phyloP scores from a whole-genome alignment of 2,797 vertebrate genomes.

The Atherinosoma microstoma region DNA sequence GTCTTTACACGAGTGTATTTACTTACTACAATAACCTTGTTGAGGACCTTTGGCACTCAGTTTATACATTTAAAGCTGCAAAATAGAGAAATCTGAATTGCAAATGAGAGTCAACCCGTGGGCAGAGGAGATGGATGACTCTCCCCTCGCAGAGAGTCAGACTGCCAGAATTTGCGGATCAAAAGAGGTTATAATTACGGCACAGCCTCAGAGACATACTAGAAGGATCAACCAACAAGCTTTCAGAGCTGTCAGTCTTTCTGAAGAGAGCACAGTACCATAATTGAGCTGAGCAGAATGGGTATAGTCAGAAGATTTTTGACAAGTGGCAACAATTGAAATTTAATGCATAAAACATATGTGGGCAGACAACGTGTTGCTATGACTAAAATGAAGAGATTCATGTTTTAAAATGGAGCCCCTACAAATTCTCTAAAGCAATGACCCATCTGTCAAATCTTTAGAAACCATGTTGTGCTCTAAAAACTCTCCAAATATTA shows the following conservation, averaged over 20 bases:
- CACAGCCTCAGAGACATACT: slow-evolving; percentile 51
- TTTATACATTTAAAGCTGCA: slow-evolving; percentile 31
- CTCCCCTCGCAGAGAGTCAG: slow-evolving; percentile 37
- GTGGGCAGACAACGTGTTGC: not conserved
- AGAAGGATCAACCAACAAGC: slow-evolving; percentile 57
- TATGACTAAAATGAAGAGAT: slow-evolving; percentile 6
- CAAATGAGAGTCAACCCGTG: slow-evolving; percentile 41
- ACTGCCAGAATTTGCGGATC: slow-evolving; percentile 56
- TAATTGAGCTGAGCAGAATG: slow-evolving; percentile 51
- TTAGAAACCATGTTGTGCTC: not conserved
- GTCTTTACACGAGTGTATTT: not conserved
- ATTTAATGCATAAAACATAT: slow-evolving; percentile 37
- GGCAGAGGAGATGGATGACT: slow-evolving; percentile 51
- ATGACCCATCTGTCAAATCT: slow-evolving; percentile 9
- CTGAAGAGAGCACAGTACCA: slow-evolving; percentile 38
- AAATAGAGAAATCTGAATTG: slow-evolving; percentile 43
- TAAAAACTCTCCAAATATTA: not conserved
- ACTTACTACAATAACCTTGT: not conserved
- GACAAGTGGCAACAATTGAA: slow-evolving; percentile 48
- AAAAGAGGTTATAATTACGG: slow-evolving; percentile 72
- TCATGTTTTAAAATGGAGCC: not conserved
- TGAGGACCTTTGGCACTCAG: not conserved
- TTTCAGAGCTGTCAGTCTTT: slow-evolving; percentile 59
- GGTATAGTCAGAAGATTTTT: slow-evolving; percentile 42
- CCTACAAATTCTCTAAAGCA: not conserved